Base-by-base conservation (phyloP, 30 jellyfish, hydroid and myxozoan species). In the Chrysaora quinquecirrha region DNA sequence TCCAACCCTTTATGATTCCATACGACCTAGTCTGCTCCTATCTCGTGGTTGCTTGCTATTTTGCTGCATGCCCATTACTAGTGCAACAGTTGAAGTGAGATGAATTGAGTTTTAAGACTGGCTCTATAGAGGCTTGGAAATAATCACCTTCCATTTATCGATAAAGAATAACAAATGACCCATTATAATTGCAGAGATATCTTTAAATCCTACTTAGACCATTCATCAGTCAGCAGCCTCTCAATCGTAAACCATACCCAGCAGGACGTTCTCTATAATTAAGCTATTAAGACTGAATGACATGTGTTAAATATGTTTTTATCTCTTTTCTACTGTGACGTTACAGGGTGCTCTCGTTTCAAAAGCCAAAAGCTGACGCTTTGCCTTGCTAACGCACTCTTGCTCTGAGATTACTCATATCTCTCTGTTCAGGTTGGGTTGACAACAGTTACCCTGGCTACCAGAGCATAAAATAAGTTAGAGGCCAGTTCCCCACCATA, bases 261-360 rank as follows among this genome's bases (percentile, higher is more conserved):
- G 89, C 60, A 62, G 89, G 78, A 24, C 30, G 54, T 64, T 6
- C 78, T 33, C 89, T 78, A 63, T 78, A 34, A 78, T 78, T 78
- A 78, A 62, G 89, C 89, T 78, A 78, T 64, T 60, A 64, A 78
- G 69, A 63, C 89, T 76, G 68, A 78, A 21, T 63, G 89, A 46
- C 89, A 78, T 62, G 89, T 78, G 89, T 28, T 78, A 62, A 63
- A 63, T 78, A 64, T 30, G 75, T 61, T 66, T 31, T 63, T 78
- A 66, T 76, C 89, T 35, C 89, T 62, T 47, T 23, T 78, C 89
- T 11, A 78, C 89, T 78, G 89, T 63, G 89, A 78, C 75, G 78
- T 32, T 56, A 43, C 80, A n/a, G 82, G 79, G 82, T 14, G 49
- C 54, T 78, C 89, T 1, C 48, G 30, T 56, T 64, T 78, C 89